Evolutionary conservation across 2,797 vertebrate genomes (phyloP).

Genomic region (Anguilla megastoma): DNA sequence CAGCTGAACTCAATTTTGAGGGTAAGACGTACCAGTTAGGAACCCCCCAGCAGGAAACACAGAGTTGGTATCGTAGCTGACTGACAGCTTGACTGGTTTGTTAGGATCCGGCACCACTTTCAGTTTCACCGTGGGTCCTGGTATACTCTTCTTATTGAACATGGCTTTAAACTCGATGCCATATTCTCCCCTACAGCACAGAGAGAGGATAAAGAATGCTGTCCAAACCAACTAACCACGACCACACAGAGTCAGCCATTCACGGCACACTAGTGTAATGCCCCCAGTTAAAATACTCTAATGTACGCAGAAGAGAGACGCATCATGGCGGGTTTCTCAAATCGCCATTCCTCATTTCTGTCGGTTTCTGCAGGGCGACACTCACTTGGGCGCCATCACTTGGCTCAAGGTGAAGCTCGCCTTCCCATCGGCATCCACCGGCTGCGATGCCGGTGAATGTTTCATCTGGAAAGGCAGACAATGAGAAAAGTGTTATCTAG

Average conservation of each 20-base stretch:
- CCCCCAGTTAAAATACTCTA: background rate
- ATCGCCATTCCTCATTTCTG: background rate
- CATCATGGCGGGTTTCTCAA: background rate
- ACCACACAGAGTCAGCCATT: background rate
- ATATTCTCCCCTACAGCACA: conserved; percentile 79
- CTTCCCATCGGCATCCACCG: conserved; percentile 76
- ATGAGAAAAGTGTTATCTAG: conserved; percentile 17
- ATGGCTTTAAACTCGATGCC: conserved; percentile 69
- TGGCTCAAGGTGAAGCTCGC: conserved; percentile 72
- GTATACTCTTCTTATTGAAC: conserved; percentile 69
- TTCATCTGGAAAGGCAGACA: conserved; percentile 68
- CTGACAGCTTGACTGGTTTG: conserved; percentile 75
- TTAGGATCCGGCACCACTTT: conserved; percentile 82
- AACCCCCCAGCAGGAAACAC: conserved; percentile 74
- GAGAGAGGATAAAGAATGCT: conserved; percentile 39
- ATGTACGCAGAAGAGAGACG: background rate
- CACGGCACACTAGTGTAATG: background rate
- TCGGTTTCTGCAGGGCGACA: conserved; percentile 24
- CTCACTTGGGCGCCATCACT: conserved; percentile 83
- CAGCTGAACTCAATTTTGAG: background rate
- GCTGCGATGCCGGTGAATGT: conserved; percentile 63
- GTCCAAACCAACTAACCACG: background rate
- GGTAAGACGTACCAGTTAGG: conserved; percentile 78
- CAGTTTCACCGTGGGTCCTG: conserved; percentile 75
- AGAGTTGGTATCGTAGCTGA: conserved; percentile 72